These are phyloP conservation scores for Apotomis capreana DNA, from an alignment of 2,888 invertebrate species.

Conservation along the genomic window DNA sequence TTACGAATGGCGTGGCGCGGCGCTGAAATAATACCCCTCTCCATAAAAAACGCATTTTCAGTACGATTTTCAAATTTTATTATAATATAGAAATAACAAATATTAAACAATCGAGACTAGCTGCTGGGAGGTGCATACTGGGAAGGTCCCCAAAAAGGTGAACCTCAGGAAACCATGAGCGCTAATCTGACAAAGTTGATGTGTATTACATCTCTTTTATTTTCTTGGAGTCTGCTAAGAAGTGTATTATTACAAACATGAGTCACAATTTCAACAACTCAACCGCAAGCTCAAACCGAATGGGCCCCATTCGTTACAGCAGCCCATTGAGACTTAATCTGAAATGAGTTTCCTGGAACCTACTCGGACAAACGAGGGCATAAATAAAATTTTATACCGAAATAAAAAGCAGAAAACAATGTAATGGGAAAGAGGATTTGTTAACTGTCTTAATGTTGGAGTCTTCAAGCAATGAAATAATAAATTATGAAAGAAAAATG, in stretches of 20 bases:
- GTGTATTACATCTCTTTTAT: too few relatives aligned
- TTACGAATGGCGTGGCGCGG: too few relatives aligned
- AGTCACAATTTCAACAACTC: neutral
- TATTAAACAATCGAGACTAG: too few relatives aligned
- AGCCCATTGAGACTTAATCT: slow-evolving; percentile 30
- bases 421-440: slow-evolving; percentile 24
- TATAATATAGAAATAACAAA: too few relatives aligned
- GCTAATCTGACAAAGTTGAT: too few relatives aligned
- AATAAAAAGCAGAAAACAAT: slow-evolving; percentile 30
- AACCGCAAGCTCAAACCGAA: slow-evolving; percentile 6
- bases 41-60: too few relatives aligned
- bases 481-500: too few relatives aligned
- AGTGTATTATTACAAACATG: neutral
- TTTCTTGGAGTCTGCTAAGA: neutral
- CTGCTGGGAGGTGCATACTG: too few relatives aligned
- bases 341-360: slow-evolving; percentile 27
- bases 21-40: too few relatives aligned
- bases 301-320: slow-evolving; percentile 14
- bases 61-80: too few relatives aligned
- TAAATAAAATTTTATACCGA: slow-evolving; percentile 35
- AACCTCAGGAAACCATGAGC: too few relatives aligned
- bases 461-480: neutral
- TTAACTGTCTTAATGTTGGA: slow-evolving; percentile 22
- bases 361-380: slow-evolving; percentile 8
- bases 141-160: too few relatives aligned